Percentiles rank a stretch among this genome's conserved stretches.
Evolutionary conservation across 1,140 invertebrate genomes (phyloP).

Genomic region (Drosophila dunni): DNA sequence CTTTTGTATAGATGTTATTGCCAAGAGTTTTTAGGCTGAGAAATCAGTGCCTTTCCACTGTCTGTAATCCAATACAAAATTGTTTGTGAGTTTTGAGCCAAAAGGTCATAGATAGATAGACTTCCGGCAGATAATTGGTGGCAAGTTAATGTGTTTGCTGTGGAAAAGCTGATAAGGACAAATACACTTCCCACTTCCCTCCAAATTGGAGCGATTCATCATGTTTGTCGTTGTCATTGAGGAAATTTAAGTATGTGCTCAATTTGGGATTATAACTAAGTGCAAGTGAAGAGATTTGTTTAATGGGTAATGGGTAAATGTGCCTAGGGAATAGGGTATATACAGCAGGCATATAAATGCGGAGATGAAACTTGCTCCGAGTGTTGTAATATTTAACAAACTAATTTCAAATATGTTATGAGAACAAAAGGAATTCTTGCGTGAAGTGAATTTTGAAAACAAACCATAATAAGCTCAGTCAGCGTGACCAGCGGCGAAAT

Average conservation of each 20-base stretch:
- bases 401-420: slow-evolving; percentile 59
- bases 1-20: no score
- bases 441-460: slow-evolving; percentile 60
- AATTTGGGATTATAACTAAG: neutral
- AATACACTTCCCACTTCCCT: slow-evolving; percentile 11
- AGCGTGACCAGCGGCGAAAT: slow-evolving; percentile 55
- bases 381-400: slow-evolving; percentile 38
- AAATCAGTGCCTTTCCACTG: no score
- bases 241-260: slow-evolving; percentile 33
- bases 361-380: neutral
- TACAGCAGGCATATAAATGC: neutral
- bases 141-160: slow-evolving; percentile 45
- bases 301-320: slow-evolving; percentile 5
- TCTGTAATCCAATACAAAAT: neutral
- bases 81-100: neutral
- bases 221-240: slow-evolving; percentile 36
- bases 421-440: slow-evolving; percentile 64
- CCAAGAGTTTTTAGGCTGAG: no score
- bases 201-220: slow-evolving; percentile 34
- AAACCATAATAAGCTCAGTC: slow-evolving; percentile 61
- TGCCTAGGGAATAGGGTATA: neutral
- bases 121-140: slow-evolving; percentile 29
- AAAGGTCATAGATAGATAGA: slow-evolving; percentile 5
- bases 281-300: slow-evolving; percentile 22
- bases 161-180: slow-evolving; percentile 7